Evolutionary conservation across 2,888 invertebrate genomes (phyloP).

Genomic region (Drosophila limbata): DNA sequence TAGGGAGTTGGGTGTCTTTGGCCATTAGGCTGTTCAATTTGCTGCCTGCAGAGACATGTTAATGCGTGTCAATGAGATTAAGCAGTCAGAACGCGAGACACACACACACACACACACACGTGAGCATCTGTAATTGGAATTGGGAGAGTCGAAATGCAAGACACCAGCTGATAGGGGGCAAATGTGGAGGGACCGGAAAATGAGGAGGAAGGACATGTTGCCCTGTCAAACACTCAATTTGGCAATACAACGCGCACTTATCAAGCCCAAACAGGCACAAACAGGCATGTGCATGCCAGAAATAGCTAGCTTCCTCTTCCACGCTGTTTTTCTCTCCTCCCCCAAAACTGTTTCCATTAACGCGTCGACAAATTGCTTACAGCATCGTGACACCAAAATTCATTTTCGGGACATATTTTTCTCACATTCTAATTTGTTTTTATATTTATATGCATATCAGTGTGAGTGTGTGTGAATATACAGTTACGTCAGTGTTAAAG

Average conservation of each 20-base stretch:
- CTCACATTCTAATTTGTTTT: conserved; percentile 77
- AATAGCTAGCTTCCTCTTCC: conserved; percentile 11
- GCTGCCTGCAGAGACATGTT: conserved; percentile 64
- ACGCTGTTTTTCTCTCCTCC: not conserved
- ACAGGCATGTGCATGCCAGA: conserved; percentile 42
- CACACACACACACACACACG: conserved; percentile 9
- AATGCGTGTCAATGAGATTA: conserved; percentile 75
- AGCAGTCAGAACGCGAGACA: conserved; percentile 62
- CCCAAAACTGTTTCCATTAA: conserved; percentile 49
- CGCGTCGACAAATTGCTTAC: conserved; percentile 64
- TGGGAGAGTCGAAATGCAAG: conserved; percentile 34
- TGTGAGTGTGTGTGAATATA: conserved; percentile 1
- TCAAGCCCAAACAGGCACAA: conserved; percentile 27
- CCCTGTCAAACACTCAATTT: conserved; percentile 55
- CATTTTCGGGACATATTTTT: conserved; percentile 66
- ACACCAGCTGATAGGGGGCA: conserved; percentile 9
- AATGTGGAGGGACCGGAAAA: not conserved
- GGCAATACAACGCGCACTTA: conserved; percentile 48
- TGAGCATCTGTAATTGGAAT: conserved; percentile 56
- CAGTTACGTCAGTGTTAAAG: conserved; percentile 42
- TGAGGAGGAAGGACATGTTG: conserved; percentile 22
- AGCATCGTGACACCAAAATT: conserved; percentile 42
- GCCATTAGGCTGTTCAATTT: conserved; percentile 59
- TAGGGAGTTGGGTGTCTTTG: not conserved
- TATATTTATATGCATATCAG: conserved; percentile 57